Base-by-base conservation (phyloP, 2,113 vertebrate species). In the Catharus minimus region DNA sequence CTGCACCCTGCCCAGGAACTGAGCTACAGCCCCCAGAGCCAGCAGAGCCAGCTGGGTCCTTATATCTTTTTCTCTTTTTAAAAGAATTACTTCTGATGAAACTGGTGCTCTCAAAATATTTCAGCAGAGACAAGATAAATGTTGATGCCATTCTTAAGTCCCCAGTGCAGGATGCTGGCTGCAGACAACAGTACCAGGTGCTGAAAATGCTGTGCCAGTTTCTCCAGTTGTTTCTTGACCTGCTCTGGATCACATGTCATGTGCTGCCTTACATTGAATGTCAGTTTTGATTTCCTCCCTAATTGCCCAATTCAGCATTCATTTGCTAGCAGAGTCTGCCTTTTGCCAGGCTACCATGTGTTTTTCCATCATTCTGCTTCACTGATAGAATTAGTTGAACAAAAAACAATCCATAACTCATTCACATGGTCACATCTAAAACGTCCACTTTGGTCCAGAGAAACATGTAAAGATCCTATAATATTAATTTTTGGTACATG, bases 331-430 rank as follows among this genome's bases (percentile, higher is more conserved):
- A 47, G 26, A 77, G n/a, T 22, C 50, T 88, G 50, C 50, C 57
- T 73, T 85, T 73, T 83, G 56, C 88, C 92, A 94, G 88, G 23
- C 55, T 87, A 57, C 71, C 67, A 46, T 41, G 82, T 79, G 62
- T 57, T 91, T 85, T 68, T 73, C 47, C 71, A 49, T 68, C 41
- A 47, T 69, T 86, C 33, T 5, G 4, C 55, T 73, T 85, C 38
- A 36, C 43, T 71, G 65, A 38, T 83, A 74, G 52, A 76, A 86
- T n/a, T 39, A 24, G 21, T 13, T 81, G 80, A 83, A 92, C 50
- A 92, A 92, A 83, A 27, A 91, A 32, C 15, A 64, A 81, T 60
- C 39, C 30, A 15, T 60, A 93, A 90, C 61, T 84, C 69, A 44
- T 38, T 67, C 61, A 49, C 8, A 66, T 80, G 81, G 58, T 46